Evolutionary conservation across 2,888 invertebrate genomes (phyloP), one percentile per base, ranked within the genome.

Genomic region (Cheilosia soror): DNA sequence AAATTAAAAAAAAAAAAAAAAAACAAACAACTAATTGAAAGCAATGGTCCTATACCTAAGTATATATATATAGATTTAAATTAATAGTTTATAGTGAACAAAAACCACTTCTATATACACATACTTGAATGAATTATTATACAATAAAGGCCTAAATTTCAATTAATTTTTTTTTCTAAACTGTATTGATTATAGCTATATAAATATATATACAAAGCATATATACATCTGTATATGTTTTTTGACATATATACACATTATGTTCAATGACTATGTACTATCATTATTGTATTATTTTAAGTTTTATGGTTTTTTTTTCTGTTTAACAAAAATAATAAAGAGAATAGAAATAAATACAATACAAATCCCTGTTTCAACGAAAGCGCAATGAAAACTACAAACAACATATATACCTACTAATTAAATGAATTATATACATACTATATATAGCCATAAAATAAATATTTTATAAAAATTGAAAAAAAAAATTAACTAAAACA

Each of bases 291-390:
- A 29, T 11, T 37, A 11, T 37, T 37, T 37, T 11, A 3, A 11
- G 11, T 37, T 37, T 11, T 11, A 11, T 9, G 3, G 3, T 49
- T 49, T 76, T 53, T 13, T 55, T 62, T 68, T 79, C 77, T 62
- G 63, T 60, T 66, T 51, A 47, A 31, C 57, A 63, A 51, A 15
- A 71, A 75, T 2, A 31, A 66, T 2, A 51, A 65, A 51, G 29
- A 72, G 7, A 37, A 25, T 60, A 75, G 55, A 49, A 65, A 69
- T 85, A 71, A 55, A 73, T 72, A 80, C 63, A 85, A 85, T 77
- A 82, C 86, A 86, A 86, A 86, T 73, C 86, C 86, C 86, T 82
- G 81, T 86, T 86, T 86, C 86, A 86, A 86, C 86, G 86, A 86
- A 86, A 73, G 86, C 86, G 86, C 86, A 86, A 86, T 85, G 85